Percentiles rank a stretch among this genome's conserved stretches.
Evolutionary conservation across 2,113 vertebrate genomes (phyloP).

Genomic region (Micronycteris hirsuta): DNA sequence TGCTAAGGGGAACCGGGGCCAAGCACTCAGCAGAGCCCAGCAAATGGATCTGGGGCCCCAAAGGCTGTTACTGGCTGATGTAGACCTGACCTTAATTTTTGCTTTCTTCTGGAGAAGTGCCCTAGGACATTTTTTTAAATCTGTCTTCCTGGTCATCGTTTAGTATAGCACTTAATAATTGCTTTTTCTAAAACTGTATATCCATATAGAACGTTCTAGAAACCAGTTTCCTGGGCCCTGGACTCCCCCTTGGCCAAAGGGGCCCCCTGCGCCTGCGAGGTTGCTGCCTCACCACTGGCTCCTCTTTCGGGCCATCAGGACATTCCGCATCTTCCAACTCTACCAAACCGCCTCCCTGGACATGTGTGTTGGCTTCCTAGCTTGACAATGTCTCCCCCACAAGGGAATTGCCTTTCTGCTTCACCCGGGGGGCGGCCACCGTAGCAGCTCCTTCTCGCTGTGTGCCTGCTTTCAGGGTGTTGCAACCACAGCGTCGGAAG

Average conservation of each 20-base stretch:
- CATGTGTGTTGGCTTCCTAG: conserved; percentile 10
- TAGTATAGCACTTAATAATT: not conserved
- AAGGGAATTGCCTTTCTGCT: conserved; percentile 38
- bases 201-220: not conserved
- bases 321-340: not conserved
- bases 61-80: conserved; percentile 63
- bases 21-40: conserved; percentile 64
- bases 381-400: not conserved
- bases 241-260: not conserved
- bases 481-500: conserved; percentile 19
- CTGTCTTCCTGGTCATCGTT: conserved; percentile 28
- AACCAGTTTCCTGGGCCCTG: not conserved
- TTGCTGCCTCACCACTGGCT: not conserved
- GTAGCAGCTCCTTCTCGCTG: conserved; percentile 35
- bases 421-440: not conserved
- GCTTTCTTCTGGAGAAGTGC: conserved; percentile 68
- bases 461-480: conserved; percentile 42
- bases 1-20: conserved; percentile 72
- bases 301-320: not conserved
- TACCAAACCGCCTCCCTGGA: not conserved
- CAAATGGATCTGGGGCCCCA: conserved; percentile 60
- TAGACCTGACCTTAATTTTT: conserved; percentile 69
- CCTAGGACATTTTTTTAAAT: conserved; percentile 31
- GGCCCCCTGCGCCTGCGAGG: not conserved
- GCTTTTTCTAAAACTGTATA: not conserved